These are phyloP conservation scores for Microctenopoma steveboyesi DNA, from an alignment of 2,797 vertebrate species.

Conservation along the genomic window DNA sequence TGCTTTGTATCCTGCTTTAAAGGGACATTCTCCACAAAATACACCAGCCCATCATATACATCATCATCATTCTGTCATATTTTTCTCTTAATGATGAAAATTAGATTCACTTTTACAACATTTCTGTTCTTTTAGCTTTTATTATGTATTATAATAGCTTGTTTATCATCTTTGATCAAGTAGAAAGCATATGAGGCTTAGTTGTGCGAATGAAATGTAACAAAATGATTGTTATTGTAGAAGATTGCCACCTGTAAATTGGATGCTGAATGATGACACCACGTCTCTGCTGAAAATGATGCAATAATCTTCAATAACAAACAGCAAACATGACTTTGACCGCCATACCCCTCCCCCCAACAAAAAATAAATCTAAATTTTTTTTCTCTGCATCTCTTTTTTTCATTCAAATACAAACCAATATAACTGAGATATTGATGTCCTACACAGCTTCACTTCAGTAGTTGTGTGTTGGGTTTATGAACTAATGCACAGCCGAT, in stretches of 20 bases:
- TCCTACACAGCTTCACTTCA: neutral
- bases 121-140: slow-evolving; percentile 13
- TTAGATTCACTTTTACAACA: neutral
- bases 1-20: slow-evolving; percentile 38
- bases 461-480: slow-evolving; percentile 10
- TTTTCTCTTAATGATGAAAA: slow-evolving; percentile 18
- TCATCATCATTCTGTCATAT: slow-evolving; percentile 43
- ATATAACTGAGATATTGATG: neutral
- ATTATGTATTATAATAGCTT: slow-evolving; percentile 1
- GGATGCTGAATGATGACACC: slow-evolving; percentile 6
- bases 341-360: neutral
- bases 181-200: neutral
- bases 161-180: neutral
- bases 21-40: slow-evolving; percentile 33
- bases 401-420: slow-evolving; percentile 6
- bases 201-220: slow-evolving; percentile 8
- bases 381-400: neutral
- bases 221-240: slow-evolving; percentile 13
- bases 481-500: neutral
- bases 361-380: neutral
- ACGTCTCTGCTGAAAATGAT: slow-evolving; percentile 11
- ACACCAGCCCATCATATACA: slow-evolving; percentile 39
- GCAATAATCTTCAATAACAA: slow-evolving; percentile 16
- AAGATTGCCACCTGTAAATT: slow-evolving; percentile 32
- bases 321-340: neutral